phyloP scores from a whole-genome alignment of 2,113 vertebrate species.

The Lasiurus cinereus region DNA sequence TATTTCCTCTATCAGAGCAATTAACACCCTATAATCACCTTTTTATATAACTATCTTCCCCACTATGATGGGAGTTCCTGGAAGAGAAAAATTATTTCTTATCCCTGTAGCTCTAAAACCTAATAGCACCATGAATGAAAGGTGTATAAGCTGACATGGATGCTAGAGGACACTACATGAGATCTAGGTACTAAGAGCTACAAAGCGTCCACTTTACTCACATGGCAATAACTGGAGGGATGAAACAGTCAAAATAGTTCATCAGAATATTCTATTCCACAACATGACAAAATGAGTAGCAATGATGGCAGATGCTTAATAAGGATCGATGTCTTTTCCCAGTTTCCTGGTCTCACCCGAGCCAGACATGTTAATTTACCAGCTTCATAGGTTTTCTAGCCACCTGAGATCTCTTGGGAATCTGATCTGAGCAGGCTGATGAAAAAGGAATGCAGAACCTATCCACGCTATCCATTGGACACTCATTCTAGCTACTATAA shows the following conservation, averaged over 20 bases:
- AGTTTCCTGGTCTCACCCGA: neutral
- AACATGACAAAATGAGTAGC: neutral
- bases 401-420: neutral
- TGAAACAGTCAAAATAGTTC: neutral
- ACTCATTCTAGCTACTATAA: neutral
- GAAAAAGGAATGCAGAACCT: neutral
- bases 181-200: neutral
- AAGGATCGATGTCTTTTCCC: neutral
- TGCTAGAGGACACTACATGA: neutral
- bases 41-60: neutral
- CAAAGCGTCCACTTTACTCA: neutral
- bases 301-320: neutral
- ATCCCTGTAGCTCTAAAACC: neutral
- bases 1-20: neutral
- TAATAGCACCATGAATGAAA: neutral
- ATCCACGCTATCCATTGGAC: neutral
- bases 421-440: neutral
- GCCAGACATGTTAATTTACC: neutral
- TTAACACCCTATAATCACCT: neutral
- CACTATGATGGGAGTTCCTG: neutral
- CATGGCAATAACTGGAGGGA: neutral
- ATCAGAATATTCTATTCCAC: neutral
- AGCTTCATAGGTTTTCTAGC: neutral
- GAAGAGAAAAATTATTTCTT: neutral
- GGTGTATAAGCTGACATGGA: neutral